Percentiles rank a stretch among this genome's conserved stretches.
phyloP scores from a whole-genome alignment of 2,888 invertebrate genomes.

The Cylindroiulus punctatus region DNA sequence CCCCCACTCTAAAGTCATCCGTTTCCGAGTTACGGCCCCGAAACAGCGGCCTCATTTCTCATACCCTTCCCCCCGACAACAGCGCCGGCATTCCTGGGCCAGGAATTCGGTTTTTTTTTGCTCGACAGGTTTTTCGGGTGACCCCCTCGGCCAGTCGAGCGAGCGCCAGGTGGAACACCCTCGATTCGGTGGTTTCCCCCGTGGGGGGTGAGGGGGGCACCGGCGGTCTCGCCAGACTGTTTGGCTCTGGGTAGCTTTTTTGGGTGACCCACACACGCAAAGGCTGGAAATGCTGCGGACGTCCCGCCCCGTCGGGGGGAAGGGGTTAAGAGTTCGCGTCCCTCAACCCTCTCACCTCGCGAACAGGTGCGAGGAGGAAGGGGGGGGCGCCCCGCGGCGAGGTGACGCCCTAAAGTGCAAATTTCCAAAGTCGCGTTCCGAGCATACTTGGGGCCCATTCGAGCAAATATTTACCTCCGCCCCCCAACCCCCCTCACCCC shows the following conservation, averaged over 20 bases:
- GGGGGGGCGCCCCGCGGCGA: no score
- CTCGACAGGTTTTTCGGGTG: neutral
- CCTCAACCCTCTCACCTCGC: no score
- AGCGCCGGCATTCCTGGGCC: neutral
- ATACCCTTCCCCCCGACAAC: neutral
- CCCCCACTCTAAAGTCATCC: no score
- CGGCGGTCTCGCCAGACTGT: neutral
- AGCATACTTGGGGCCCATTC: no score
- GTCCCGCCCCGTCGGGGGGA: neutral
- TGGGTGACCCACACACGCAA: neutral
- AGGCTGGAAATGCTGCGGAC: no score
- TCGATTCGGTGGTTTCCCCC: no score
- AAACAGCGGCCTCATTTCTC: neutral
- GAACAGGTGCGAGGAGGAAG: neutral
- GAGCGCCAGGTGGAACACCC: no score
- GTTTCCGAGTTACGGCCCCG: neutral
- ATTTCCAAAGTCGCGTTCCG: no score
- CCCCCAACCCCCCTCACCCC: no score
- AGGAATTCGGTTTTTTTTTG: neutral
- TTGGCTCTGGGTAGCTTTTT: neutral
- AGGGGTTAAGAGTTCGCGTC: constrained; percentile 1
- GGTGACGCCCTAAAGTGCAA: neutral
- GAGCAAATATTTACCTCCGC: no score
- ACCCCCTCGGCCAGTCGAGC: no score
- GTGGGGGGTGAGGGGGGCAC: no score